Percentiles rank a stretch among this genome's conserved stretches.
These are phyloP conservation scores for Antheraea pernyi DNA, from an alignment of 1,140 invertebrate genomes.

Conservation along the genomic window DNA sequence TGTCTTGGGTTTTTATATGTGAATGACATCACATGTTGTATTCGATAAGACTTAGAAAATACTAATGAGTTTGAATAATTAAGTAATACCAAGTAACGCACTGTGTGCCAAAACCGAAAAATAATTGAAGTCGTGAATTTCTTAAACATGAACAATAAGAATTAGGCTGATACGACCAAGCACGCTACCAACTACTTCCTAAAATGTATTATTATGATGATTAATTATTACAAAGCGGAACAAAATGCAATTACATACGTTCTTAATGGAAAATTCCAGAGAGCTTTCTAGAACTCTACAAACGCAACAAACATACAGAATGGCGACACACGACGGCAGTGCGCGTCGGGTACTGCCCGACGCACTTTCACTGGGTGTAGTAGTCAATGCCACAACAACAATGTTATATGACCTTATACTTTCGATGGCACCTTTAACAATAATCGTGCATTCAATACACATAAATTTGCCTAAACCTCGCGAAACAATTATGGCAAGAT, in stretches of 20 bases:
- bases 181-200: too few relatives aligned
- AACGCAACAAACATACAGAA: slow-evolving; percentile 23
- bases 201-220: too few relatives aligned
- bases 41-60: too few relatives aligned
- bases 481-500: too few relatives aligned
- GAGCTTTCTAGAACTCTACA: slow-evolving; percentile 56
- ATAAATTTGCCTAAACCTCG: background rate
- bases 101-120: too few relatives aligned
- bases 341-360: slow-evolving; percentile 31
- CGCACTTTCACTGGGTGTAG: slow-evolving; percentile 54
- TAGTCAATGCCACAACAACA: slow-evolving; percentile 15
- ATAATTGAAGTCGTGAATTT: background rate
- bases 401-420: slow-evolving; percentile 21
- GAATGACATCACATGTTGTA: too few relatives aligned
- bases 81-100: too few relatives aligned
- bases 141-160: slow-evolving; percentile 1
- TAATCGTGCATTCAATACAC: background rate
- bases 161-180: background rate
- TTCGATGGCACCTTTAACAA: slow-evolving; percentile 7
- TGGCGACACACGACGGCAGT: slow-evolving; percentile 46
- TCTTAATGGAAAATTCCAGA: slow-evolving; percentile 46
- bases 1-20: too few relatives aligned
- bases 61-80: too few relatives aligned
- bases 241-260: slow-evolving; percentile 14
- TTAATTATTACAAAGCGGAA: slow-evolving; percentile 20